Base-by-base conservation (phyloP, 1,140 invertebrate species). In the Asobara japonica region DNA sequence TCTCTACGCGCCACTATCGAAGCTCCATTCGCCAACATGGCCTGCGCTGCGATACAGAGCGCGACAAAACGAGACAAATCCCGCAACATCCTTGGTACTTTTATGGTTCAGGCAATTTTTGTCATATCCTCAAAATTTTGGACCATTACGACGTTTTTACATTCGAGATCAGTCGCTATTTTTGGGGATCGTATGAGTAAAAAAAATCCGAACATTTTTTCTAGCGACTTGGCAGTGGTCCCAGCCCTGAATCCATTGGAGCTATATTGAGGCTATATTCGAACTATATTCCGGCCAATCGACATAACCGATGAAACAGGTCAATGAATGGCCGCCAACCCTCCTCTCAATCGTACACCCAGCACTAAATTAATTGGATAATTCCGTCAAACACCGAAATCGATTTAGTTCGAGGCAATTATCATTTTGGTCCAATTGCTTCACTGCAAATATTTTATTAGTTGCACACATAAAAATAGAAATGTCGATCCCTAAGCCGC, bases 331-430 rank as follows among this genome's bases (percentile, higher is more conserved):
- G 18, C 22, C 51, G 22, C 25, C 20, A 27, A 25, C n/a, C 18
- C 16, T 20, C 45, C 11, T 20, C n/a, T 51, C n/a, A 10, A 56
- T 22, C 51, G 41, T 16, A 45, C 22, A 22, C 51, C 22, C 51
- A 22, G 22, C 22, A 27, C 51, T 22, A 27, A 27, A 56, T 56
- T 56, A 56, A 56, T 56, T 18, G 22, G 20, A 56, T 56, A 25
- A 56, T 56, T 56, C 51, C 20, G n/a, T n/a, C n/a, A 56, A 56
- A 56, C 51, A 56, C 51, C 51, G 51, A 18, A 56, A 25, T 56
- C 51, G 18, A 8, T 56, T 56, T 56, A 6, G 20, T 56, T 10
- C 7, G 18, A 18, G 51, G 51, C 5, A 56, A 56, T 27, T 56
- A 18, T 56, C 22, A 18, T n/a, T n/a, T n/a, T 16, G 45, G 45